phyloP scores from a whole-genome alignment of 1,140 invertebrate species.

The Rhizoglyphus robini region DNA sequence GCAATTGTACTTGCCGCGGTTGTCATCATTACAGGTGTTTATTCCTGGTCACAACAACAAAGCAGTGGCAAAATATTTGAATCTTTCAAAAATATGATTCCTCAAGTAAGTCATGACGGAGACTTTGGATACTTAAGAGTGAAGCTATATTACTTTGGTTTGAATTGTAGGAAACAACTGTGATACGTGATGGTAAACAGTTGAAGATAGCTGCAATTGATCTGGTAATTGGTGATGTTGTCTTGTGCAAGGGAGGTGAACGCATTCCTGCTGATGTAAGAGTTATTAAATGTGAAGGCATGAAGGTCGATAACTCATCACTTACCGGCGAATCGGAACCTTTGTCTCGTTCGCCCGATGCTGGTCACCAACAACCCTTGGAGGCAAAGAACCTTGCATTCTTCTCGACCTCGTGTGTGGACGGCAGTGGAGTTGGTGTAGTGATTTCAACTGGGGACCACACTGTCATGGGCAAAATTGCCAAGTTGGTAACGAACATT shows the following conservation, averaged over 20 bases:
- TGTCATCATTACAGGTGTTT: background rate
- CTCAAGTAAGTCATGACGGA: no score
- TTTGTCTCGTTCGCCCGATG: slow-evolving; percentile 35
- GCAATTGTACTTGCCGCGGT: background rate
- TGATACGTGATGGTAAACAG: slow-evolving; percentile 83
- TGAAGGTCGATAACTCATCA: slow-evolving; percentile 49
- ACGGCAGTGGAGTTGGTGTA: slow-evolving; percentile 60
- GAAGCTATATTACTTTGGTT: no score
- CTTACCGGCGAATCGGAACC: slow-evolving; percentile 60
- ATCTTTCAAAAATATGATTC: slow-evolving; percentile 20
- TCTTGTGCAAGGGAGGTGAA: slow-evolving; percentile 64
- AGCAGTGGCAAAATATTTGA: slow-evolving; percentile 29
- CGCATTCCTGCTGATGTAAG: slow-evolving; percentile 33
- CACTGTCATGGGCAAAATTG: slow-evolving; percentile 95
- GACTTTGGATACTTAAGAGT: no score
- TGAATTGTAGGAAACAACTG: slow-evolving; percentile 79
- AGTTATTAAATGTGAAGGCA: slow-evolving; percentile 14
- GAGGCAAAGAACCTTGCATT: slow-evolving; percentile 57
- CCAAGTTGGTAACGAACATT: slow-evolving; percentile 82
- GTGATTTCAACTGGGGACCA: slow-evolving; percentile 92
- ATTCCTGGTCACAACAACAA: slow-evolving; percentile 32
- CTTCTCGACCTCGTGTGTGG: slow-evolving; percentile 53
- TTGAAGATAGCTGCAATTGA: slow-evolving; percentile 65
- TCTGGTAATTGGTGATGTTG: slow-evolving; percentile 54
- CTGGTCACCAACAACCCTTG: slow-evolving; percentile 34